A percentile compares a stretch with the other conserved stretches of the same genome.
Evolutionary conservation across 1,140 invertebrate genomes (phyloP).

Genomic region (Venustaconcha ellipsiformis): DNA sequence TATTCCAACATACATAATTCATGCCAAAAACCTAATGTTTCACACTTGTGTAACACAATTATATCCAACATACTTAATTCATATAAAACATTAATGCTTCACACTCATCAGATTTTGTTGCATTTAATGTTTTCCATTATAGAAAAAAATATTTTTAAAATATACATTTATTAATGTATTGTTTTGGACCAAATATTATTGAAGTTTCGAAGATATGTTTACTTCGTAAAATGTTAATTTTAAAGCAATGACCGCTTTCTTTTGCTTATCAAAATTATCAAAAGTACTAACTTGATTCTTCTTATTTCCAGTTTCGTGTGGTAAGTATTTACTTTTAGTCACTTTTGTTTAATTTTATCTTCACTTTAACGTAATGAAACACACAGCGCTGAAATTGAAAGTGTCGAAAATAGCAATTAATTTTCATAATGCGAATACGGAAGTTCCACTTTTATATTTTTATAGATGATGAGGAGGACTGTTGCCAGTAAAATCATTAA

Average conservation of each 20-base stretch:
- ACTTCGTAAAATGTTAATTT: not conserved
- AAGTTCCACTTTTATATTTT: too few relatives aligned
- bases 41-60: too few relatives aligned
- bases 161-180: not conserved
- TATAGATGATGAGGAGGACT: too few relatives aligned
- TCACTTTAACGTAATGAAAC: slow-evolving; percentile 8
- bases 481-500: too few relatives aligned
- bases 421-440: too few relatives aligned
- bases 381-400: slow-evolving; percentile 4
- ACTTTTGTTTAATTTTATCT: slow-evolving; percentile 5
- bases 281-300: too few relatives aligned
- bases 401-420: not conserved
- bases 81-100: too few relatives aligned
- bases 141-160: not conserved
- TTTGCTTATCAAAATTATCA: not conserved
- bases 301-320: slow-evolving; percentile 15
- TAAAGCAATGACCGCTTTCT: not conserved
- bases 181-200: not conserved
- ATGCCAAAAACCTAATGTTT: too few relatives aligned
- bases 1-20: too few relatives aligned
- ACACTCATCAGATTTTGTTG: not conserved
- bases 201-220: not conserved
- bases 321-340: slow-evolving; percentile 11
- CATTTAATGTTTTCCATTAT: not conserved
- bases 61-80: too few relatives aligned